A percentile compares a stretch with the other conserved stretches of the same genome.
Evolutionary conservation across 2,113 vertebrate genomes (phyloP).

Genomic region (Eptesicus fuscus): DNA sequence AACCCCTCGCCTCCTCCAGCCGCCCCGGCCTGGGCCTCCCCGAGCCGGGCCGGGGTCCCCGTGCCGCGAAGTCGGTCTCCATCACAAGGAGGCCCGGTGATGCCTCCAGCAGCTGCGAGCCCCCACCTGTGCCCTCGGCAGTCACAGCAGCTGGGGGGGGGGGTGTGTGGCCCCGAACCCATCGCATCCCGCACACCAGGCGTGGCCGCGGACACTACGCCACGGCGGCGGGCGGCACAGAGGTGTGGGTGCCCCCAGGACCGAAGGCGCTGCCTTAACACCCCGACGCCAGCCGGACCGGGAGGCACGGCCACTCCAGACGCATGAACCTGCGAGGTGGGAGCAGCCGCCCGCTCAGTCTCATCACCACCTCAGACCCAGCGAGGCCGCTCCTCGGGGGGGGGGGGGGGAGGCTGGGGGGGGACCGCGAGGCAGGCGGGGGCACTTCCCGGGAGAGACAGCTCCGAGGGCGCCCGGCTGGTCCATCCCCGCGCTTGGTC

Average conservation of each 20-base stretch:
- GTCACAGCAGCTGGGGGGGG: background rate
- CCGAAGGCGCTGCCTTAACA: fast-evolving
- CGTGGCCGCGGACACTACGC: background rate
- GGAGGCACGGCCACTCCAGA: fast-evolving
- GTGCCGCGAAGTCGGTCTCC: background rate
- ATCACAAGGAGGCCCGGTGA: fast-evolving
- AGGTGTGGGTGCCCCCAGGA: too few species aligned
- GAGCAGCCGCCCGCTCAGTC: fast-evolving
- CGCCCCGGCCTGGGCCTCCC: background rate
- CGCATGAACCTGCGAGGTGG: fast-evolving
- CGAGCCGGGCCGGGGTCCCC: fast-evolving
- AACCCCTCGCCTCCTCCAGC: background rate
- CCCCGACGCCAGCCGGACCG: fast-evolving
- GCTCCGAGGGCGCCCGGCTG: fast-evolving
- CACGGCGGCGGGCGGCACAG: too few species aligned
- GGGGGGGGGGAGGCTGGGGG: fast-evolving
- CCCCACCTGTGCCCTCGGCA: background rate
- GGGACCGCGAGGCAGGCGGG: fast-evolving
- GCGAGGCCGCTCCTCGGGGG: too few species aligned
- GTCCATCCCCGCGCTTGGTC: fast-evolving
- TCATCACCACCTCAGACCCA: fast-evolving
- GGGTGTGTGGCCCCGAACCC: background rate
- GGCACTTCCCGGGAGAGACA: background rate
- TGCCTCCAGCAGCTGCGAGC: background rate
- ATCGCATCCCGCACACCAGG: background rate